phyloP scores from a whole-genome alignment of 2,797 vertebrate genomes.

The Pachyuromys duprasi region DNA sequence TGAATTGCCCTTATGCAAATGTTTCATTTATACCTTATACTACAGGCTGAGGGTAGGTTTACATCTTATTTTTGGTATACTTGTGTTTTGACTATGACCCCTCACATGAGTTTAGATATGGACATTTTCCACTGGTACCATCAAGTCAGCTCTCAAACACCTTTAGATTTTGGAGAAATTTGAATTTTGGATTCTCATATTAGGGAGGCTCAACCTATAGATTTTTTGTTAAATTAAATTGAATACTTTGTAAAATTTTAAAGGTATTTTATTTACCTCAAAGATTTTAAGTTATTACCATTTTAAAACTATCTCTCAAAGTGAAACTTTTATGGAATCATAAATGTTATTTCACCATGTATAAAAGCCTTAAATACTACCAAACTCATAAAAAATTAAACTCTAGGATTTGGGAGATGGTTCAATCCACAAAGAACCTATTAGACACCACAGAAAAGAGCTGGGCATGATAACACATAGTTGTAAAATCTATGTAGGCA shows the following conservation, averaged over 20 bases:
- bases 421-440: not conserved
- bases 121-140: not conserved
- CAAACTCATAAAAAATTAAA: slow-evolving; percentile 30
- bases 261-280: not conserved
- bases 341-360: slow-evolving; percentile 27
- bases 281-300: slow-evolving; percentile 33
- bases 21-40: not conserved
- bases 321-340: slow-evolving; percentile 4
- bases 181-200: not conserved
- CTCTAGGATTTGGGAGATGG: not conserved
- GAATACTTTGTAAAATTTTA: slow-evolving; percentile 12
- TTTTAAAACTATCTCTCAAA: slow-evolving; percentile 26
- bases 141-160: not conserved
- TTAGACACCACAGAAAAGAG: not conserved
- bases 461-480: not conserved
- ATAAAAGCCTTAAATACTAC: slow-evolving; percentile 15
- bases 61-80: not conserved
- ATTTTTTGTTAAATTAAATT: not conserved
- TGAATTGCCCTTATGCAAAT: not conserved
- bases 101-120: not conserved
- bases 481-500: not conserved
- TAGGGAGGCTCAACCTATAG: not conserved
- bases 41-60: not conserved
- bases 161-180: not conserved
- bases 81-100: not conserved